These are phyloP conservation scores for Globia sparganii DNA, from an alignment of 2,888 invertebrate species.

Conservation along the genomic window DNA sequence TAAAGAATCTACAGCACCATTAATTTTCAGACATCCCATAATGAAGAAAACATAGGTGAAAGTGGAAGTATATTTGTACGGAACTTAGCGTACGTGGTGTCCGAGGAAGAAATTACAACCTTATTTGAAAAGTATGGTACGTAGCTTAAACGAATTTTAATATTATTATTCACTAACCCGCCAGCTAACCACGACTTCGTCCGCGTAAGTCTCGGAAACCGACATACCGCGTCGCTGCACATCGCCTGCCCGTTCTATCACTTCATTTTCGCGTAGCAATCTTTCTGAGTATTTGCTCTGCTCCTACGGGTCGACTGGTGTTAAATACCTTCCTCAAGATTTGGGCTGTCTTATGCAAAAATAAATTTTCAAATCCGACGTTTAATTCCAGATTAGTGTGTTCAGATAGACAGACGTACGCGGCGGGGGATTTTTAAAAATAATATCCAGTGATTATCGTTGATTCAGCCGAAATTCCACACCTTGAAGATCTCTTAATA, in stretches of 20 bases:
- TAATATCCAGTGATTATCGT: neutral
- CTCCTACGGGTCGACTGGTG: neutral
- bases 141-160: conserved; percentile 35
- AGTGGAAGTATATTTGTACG: conserved; percentile 66
- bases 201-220: neutral
- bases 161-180: neutral
- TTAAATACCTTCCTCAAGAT: neutral
- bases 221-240: neutral
- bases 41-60: conserved; percentile 95
- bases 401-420: neutral
- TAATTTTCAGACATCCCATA: conserved; percentile 82
- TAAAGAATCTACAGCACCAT: neutral
- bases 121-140: conserved; percentile 96
- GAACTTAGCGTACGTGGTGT: conserved; percentile 60
- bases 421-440: neutral
- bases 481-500: neutral
- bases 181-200: neutral
- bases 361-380: neutral
- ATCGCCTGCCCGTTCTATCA: neutral
- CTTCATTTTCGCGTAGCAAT: neutral
- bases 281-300: neutral
- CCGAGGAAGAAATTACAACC: conserved; percentile 89
- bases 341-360: neutral
- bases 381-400: neutral
- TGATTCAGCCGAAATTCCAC: neutral